phyloP scores from a whole-genome alignment of 2,888 invertebrate genomes.

The Gastracanthus pulcherrimus region DNA sequence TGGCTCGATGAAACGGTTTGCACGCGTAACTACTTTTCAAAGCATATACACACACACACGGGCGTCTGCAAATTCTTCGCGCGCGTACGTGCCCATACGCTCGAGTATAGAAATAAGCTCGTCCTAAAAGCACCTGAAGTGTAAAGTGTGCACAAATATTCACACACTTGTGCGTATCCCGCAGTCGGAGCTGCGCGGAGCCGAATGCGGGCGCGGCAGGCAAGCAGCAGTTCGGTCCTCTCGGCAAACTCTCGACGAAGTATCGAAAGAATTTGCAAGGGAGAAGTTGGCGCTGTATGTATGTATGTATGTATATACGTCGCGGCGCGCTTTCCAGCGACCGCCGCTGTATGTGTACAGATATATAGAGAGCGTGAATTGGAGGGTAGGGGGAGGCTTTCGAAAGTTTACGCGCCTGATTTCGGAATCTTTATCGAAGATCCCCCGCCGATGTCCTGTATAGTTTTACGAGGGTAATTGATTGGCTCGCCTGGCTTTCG shows the following conservation, averaged over 20 bases:
- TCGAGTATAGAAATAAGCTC: constrained; percentile 29
- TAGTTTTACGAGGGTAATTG: constrained; percentile 66
- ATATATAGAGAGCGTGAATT: neutral
- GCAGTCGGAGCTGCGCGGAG: neutral
- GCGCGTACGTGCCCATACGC: neutral
- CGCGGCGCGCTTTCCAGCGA: no score
- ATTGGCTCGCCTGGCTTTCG: no score
- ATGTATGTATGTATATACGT: neutral
- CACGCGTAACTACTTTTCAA: no score
- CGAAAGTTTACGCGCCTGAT: constrained; percentile 57
- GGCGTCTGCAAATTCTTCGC: no score
- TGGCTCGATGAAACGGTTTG: no score
- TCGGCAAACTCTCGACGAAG: constrained; percentile 28
- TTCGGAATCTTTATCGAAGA: constrained; percentile 55
- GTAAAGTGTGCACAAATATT: constrained; percentile 46
- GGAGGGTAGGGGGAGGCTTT: neutral
- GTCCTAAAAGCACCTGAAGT: constrained; percentile 24
- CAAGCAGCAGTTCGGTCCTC: neutral
- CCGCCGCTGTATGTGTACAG: neutral
- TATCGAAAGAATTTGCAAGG: constrained; percentile 49
- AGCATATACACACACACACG: no score
- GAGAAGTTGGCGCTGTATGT: constrained; percentile 1
- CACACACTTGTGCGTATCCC: neutral
- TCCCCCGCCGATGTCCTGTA: constrained; percentile 52
- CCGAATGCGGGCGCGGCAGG: neutral